Evolutionary conservation across 2,113 vertebrate species (phyloP).

Genomic region (Cinclus mexicanus): DNA sequence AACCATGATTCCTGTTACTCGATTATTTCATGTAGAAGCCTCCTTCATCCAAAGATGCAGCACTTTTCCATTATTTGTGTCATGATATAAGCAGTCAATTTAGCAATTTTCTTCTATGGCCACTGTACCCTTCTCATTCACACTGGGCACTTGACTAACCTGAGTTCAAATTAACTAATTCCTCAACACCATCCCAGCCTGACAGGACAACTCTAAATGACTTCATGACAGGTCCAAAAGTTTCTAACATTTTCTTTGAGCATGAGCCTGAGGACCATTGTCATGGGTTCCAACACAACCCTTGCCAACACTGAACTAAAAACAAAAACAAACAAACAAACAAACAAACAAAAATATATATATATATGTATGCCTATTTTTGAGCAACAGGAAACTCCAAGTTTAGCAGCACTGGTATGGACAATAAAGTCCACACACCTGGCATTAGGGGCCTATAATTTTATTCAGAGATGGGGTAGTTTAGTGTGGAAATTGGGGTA

Average conservation of each 20-base stretch:
- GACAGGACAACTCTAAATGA: not conserved
- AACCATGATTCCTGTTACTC: not conserved
- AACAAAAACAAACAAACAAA: not conserved
- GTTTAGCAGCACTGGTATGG: not conserved
- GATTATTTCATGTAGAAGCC: not conserved
- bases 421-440: not conserved
- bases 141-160: fast-evolving
- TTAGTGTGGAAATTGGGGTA: too few relatives aligned
- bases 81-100: fast-evolving
- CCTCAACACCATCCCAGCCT: not conserved
- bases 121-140: not conserved
- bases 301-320: not conserved
- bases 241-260: not conserved
- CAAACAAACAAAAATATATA: not conserved
- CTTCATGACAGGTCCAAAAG: not conserved
- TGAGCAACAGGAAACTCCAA: not conserved
- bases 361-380: not conserved
- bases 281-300: not conserved
- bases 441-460: not conserved
- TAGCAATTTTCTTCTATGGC: not conserved
- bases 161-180: not conserved
- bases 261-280: not conserved
- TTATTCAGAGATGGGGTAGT: not conserved
- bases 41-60: not conserved
- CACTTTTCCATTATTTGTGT: not conserved